These are phyloP conservation scores for Dipodomys spectabilis DNA, from an alignment of 2,113 vertebrate species.

Conservation along the genomic window DNA sequence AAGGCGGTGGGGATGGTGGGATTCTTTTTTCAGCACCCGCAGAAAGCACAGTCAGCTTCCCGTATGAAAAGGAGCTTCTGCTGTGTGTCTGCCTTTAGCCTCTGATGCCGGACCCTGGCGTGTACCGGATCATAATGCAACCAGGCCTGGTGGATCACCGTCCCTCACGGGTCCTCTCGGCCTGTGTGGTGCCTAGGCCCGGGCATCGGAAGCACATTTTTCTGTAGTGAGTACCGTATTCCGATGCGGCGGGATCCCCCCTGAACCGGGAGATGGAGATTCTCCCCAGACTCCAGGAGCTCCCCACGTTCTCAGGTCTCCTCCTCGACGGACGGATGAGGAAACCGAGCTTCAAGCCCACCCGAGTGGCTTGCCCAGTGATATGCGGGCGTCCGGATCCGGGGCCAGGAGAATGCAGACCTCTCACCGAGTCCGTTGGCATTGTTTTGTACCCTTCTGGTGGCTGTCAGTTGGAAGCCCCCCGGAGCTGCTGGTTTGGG, in stretches of 20 bases:
- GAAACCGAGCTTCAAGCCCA: not conserved
- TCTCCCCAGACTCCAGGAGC: not conserved
- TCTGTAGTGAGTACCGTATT: not conserved
- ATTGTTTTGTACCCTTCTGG: not conserved
- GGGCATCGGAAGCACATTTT: not conserved
- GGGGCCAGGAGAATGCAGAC: not conserved
- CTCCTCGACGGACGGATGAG: not conserved
- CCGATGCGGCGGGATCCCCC: not conserved
- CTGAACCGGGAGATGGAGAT: not conserved
- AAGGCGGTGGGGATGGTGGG: not conserved
- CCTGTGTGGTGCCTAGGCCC: not conserved
- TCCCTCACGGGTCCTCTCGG: not conserved
- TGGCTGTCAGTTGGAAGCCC: not conserved
- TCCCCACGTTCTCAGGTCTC: not conserved
- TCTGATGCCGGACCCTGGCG: accelerated
- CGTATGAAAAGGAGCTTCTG: not conserved
- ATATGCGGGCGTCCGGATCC: not conserved
- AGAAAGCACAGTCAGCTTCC: not conserved
- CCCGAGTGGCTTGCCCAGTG: not conserved
- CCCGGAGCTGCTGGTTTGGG: not conserved
- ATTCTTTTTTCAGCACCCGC: not conserved
- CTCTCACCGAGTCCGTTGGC: no score
- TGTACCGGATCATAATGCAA: no score
- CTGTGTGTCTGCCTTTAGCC: not conserved
- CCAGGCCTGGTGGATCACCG: not conserved